These are phyloP conservation scores for Pelusios castaneus DNA, from an alignment of 2,113 vertebrate species.

Conservation along the genomic window DNA sequence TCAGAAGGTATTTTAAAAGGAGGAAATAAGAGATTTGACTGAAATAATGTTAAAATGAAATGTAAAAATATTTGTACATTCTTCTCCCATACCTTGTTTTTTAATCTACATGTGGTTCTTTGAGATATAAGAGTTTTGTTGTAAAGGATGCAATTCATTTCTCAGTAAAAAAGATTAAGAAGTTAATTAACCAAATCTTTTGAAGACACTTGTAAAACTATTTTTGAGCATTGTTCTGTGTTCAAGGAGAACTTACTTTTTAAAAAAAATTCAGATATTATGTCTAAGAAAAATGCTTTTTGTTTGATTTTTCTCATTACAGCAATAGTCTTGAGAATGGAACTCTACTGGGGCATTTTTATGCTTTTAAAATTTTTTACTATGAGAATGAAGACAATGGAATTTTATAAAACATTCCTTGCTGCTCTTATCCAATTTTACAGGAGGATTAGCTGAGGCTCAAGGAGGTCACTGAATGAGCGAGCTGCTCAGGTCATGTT, in stretches of 20 bases:
- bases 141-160: not conserved
- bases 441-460: not conserved
- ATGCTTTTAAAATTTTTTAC: constrained; percentile 2
- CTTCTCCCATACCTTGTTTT: not conserved
- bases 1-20: not conserved
- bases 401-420: constrained; percentile 1
- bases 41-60: not conserved
- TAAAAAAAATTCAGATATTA: not conserved
- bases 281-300: not conserved
- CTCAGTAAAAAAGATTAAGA: constrained; percentile 3
- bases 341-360: not conserved
- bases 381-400: not conserved
- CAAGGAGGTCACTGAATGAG: constrained; percentile 21
- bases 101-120: not conserved
- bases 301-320: not conserved
- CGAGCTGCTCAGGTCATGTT: not conserved
- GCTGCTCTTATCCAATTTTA: constrained; percentile 6
- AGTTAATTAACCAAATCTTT: constrained; percentile 35
- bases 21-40: not conserved
- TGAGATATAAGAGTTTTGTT: not conserved
- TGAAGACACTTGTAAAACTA: constrained; percentile 15
- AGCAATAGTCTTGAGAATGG: not conserved
- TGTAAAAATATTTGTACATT: not conserved
- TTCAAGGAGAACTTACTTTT: not conserved
- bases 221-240: not conserved